Evolutionary conservation across 2,797 vertebrate genomes (phyloP).

Genomic region (Enteromius mattozi): DNA sequence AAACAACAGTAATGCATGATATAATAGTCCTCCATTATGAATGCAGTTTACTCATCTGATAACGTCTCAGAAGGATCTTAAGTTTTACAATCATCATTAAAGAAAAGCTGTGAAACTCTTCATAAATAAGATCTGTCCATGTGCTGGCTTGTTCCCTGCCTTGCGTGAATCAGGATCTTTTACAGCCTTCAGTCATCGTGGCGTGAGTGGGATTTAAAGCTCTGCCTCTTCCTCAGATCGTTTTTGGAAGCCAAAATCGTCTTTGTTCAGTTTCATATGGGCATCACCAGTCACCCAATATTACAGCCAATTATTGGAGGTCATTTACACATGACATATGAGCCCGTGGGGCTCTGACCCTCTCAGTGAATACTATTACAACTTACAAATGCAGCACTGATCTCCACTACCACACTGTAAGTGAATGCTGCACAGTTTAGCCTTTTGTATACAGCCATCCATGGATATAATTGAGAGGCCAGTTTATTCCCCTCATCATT

Average conservation of each 20-base stretch:
- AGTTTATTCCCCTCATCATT: slow-evolving; percentile 52
- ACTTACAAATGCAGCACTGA: slow-evolving; percentile 25
- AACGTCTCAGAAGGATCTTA: not conserved
- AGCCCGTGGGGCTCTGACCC: slow-evolving; percentile 9
- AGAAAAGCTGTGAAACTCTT: slow-evolving; percentile 2
- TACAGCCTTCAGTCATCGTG: slow-evolving; percentile 9
- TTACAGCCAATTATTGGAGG: slow-evolving; percentile 41
- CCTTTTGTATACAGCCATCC: slow-evolving; percentile 41
- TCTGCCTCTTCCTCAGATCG: not conserved
- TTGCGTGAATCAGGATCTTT: slow-evolving; percentile 18
- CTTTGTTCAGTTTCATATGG: slow-evolving; percentile 29
- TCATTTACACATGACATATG: slow-evolving; percentile 43
- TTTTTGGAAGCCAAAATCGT: slow-evolving; percentile 12
- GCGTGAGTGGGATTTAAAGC: slow-evolving; percentile 9
- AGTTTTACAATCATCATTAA: not conserved
- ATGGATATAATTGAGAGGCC: slow-evolving; percentile 51
- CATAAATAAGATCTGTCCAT: not conserved
- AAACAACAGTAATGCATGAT: not conserved
- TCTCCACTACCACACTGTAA: not conserved
- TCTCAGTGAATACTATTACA: slow-evolving; percentile 21
- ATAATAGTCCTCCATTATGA: not conserved
- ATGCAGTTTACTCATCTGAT: not conserved
- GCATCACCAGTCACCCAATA: not conserved
- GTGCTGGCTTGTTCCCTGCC: not conserved
- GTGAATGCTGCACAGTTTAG: slow-evolving; percentile 24